Evolutionary conservation across 2,797 vertebrate genomes (phyloP).

Genomic region (Danio kyathit): DNA sequence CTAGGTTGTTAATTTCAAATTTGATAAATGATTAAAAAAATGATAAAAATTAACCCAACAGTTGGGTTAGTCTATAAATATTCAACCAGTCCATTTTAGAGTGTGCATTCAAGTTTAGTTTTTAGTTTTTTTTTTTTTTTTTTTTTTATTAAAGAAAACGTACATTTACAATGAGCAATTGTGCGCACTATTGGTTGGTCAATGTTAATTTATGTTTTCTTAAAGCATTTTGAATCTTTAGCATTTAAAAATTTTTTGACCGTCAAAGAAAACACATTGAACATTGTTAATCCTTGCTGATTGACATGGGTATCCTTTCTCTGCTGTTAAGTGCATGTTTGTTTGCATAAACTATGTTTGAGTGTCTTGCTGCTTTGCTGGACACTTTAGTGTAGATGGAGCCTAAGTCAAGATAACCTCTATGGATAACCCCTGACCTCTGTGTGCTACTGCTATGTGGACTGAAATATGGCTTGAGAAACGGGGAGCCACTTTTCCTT

Average conservation of each 20-base stretch:
- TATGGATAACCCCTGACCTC: constrained; percentile 56
- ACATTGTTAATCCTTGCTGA: constrained; percentile 49
- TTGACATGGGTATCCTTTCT: constrained; percentile 29
- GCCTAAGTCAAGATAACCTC: constrained; percentile 55
- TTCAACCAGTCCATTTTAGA: too few relatives aligned
- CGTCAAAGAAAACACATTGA: constrained; percentile 32
- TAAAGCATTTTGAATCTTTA: neutral
- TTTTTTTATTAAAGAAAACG: too few relatives aligned
- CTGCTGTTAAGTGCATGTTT: constrained; percentile 24
- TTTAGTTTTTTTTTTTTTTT: too few relatives aligned
- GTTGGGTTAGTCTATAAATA: too few relatives aligned
- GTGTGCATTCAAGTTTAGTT: too few relatives aligned
- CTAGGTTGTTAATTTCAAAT: too few relatives aligned
- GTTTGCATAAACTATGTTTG: constrained; percentile 38
- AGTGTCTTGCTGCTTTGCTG: constrained; percentile 18
- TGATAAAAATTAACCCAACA: too few relatives aligned
- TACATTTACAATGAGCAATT: too few relatives aligned
- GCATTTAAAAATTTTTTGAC: neutral
- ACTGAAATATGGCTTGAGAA: constrained; percentile 48
- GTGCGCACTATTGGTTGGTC: too few relatives aligned
- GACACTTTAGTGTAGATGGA: constrained; percentile 44
- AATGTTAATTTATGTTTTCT: too few relatives aligned
- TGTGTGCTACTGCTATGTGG: constrained; percentile 35
- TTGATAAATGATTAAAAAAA: too few relatives aligned
- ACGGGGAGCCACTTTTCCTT: constrained; percentile 46